A percentile compares a stretch with the other conserved stretches of the same genome.
phyloP scores from a whole-genome alignment of 2,888 invertebrate species.

The Deroplatys truncata region DNA sequence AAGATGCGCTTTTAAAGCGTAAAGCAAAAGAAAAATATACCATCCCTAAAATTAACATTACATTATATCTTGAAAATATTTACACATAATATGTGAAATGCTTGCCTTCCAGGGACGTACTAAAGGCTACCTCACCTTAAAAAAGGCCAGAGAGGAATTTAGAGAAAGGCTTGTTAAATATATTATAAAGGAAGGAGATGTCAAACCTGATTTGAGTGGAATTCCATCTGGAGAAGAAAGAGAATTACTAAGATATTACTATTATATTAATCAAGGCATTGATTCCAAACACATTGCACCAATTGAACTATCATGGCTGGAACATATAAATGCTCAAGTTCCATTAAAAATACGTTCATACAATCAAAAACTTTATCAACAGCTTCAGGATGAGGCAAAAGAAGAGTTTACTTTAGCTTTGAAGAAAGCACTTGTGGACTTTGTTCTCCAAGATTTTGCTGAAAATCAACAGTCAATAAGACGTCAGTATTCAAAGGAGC shows the following conservation, averaged over 20 bases:
- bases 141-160: slow-evolving; percentile 77
- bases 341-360: slow-evolving; percentile 41
- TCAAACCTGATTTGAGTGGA: slow-evolving; percentile 40
- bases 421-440: slow-evolving; percentile 89
- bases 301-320: slow-evolving; percentile 67
- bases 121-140: slow-evolving; percentile 62
- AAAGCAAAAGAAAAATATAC: too few species aligned
- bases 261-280: slow-evolving; percentile 85
- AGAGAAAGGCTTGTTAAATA: slow-evolving; percentile 72
- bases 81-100: background rate
- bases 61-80: too few species aligned
- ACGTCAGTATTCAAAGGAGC: slow-evolving; percentile 50
- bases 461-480: slow-evolving; percentile 15
- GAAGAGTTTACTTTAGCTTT: slow-evolving; percentile 83
- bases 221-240: slow-evolving; percentile 62
- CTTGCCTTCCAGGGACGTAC: background rate
- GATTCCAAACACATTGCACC: slow-evolving; percentile 86
- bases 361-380: background rate
- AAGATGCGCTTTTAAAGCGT: too few species aligned
- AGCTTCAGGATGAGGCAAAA: slow-evolving; percentile 61
- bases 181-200: slow-evolving; percentile 53
- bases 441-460: slow-evolving; percentile 73
- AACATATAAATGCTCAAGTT: slow-evolving; percentile 45
- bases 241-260: slow-evolving; percentile 76
- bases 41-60: too few species aligned